Conservation (phyloP, 2,113 vertebrate genomes). For the Tupaia tana region DNA sequence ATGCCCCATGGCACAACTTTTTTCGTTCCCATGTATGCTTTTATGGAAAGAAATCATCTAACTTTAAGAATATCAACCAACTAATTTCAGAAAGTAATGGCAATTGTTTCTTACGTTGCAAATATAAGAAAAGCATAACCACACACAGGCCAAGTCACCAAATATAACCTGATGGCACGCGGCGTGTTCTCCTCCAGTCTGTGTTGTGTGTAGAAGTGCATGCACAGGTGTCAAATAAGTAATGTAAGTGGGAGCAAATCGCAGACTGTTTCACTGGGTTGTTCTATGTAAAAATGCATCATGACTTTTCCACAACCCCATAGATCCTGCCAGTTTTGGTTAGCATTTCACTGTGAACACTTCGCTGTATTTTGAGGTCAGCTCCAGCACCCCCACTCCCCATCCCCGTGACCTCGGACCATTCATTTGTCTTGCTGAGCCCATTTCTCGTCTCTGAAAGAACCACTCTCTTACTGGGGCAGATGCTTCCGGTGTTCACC, state of each 20-base stretch:
- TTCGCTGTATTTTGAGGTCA: neutral
- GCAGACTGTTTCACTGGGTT: neutral
- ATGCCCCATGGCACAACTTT: fast-evolving
- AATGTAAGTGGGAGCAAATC: neutral
- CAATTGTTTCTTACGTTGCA: neutral
- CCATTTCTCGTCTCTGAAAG: neutral
- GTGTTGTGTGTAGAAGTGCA: neutral
- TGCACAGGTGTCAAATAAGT: neutral
- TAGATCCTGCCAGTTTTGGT: neutral
- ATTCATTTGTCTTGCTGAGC: neutral
- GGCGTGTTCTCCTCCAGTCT: neutral
- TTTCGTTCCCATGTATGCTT: neutral
- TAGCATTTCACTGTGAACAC: neutral
- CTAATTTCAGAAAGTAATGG: neutral
- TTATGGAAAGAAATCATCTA: neutral
- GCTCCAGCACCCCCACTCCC: neutral
- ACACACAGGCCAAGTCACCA: neutral
- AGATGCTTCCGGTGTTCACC: neutral
- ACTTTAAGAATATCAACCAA: neutral
- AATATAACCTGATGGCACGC: neutral
- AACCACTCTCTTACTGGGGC: no score
- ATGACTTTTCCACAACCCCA: no score
- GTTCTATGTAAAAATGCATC: no score
- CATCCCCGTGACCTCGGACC: neutral
- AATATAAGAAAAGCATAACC: neutral